Percentiles rank a stretch among this genome's conserved stretches.
Evolutionary conservation across 2,797 vertebrate genomes (phyloP).

Genomic region (Protonibea diacanthus): DNA sequence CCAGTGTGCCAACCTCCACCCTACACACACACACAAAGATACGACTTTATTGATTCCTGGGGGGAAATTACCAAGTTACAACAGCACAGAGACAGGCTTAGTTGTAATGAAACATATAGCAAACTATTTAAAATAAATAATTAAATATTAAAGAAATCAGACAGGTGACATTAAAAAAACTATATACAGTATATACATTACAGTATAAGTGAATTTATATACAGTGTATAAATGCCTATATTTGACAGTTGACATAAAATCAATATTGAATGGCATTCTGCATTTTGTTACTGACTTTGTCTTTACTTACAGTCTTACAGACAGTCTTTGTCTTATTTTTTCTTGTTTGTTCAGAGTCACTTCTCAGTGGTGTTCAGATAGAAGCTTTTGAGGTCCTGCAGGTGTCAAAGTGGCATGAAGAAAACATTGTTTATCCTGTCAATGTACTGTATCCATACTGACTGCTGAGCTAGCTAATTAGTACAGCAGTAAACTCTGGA

Average conservation of each 20-base stretch:
- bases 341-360: conserved; percentile 2
- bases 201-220: conserved; percentile 16
- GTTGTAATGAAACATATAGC: neutral
- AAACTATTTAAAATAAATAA: neutral
- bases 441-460: neutral
- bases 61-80: neutral
- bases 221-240: conserved; percentile 28
- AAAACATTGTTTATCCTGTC: neutral
- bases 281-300: conserved; percentile 5
- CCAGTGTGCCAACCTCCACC: neutral
- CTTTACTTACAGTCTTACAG: neutral
- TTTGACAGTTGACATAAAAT: conserved; percentile 27
- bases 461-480: neutral
- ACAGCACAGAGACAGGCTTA: neutral
- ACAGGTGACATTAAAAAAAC: neutral
- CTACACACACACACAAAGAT: neutral
- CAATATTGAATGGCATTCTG: conserved; percentile 12
- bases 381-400: conserved; percentile 1
- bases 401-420: neutral
- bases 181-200: conserved; percentile 7
- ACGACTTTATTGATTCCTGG: neutral
- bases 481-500: neutral
- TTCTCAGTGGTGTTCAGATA: neutral
- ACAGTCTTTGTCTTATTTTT: neutral
- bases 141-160: conserved; percentile 1